These are phyloP conservation scores for Dipodomys ordii DNA, from an alignment of 2,113 vertebrate genomes.

Conservation along the genomic window DNA sequence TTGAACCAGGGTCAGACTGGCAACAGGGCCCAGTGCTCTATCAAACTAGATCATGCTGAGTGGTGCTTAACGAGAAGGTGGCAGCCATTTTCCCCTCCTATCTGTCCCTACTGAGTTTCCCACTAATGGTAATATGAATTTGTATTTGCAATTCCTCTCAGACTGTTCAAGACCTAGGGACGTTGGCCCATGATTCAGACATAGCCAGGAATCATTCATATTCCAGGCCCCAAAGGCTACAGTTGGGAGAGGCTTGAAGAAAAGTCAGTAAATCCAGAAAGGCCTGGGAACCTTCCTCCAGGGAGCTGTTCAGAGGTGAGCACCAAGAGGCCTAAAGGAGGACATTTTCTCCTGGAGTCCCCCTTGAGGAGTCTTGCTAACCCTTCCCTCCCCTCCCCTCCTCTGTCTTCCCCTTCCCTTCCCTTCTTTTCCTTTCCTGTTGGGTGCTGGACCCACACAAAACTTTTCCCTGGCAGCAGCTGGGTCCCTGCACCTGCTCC, in stretches of 20 bases:
- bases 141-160: slow-evolving; percentile 31
- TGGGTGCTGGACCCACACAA: not conserved
- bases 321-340: not conserved
- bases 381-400: not conserved
- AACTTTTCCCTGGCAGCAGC: slow-evolving; percentile 45
- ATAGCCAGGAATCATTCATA: not conserved
- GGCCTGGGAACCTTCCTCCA: not conserved
- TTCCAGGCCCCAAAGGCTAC: not conserved
- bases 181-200: not conserved
- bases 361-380: not conserved
- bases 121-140: not conserved
- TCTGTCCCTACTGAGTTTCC: not conserved
- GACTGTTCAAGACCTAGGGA: not conserved
- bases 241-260: not conserved
- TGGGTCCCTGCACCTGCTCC: slow-evolving; percentile 55
- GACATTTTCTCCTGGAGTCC: not conserved
- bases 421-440: slow-evolving; percentile 2
- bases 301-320: not conserved
- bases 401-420: too few species aligned
- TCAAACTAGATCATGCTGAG: not conserved
- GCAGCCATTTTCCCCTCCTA: not conserved
- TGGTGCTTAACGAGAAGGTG: not conserved
- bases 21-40: not conserved
- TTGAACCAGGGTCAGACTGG: slow-evolving; percentile 14
- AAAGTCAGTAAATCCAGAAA: not conserved